Conservation (phyloP, 1,140 invertebrate genomes). For the Babylonia areolata region DNA sequence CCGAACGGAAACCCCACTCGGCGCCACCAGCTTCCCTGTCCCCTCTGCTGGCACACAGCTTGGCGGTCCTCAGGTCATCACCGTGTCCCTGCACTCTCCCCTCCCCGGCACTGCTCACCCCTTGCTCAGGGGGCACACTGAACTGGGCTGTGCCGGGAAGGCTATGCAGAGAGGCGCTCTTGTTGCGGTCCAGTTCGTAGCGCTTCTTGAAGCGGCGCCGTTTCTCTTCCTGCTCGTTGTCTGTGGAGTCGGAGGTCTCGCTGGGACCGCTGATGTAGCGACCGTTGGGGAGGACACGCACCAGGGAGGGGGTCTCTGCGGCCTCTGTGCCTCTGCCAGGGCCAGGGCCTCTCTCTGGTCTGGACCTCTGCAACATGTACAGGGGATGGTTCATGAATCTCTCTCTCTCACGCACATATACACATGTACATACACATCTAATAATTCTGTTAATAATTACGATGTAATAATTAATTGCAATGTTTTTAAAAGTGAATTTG, state of each 20-base stretch:
- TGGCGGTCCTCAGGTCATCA: not conserved
- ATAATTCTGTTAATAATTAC: no score
- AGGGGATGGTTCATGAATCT: not conserved
- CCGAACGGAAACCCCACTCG: not conserved
- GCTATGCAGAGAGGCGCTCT: conserved; percentile 63
- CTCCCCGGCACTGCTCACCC: not conserved
- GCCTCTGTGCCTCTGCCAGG: not conserved
- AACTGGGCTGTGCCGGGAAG: not conserved
- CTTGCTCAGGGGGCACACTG: not conserved
- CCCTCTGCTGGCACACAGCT: not conserved
- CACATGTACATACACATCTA: no score
- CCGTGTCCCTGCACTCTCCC: not conserved
- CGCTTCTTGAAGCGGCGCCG: conserved; percentile 55
- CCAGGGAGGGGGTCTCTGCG: conserved; percentile 33
- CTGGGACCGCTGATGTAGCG: conserved; percentile 30
- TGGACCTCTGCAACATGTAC: not conserved
- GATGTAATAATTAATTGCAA: no score
- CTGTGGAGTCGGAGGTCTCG: conserved; percentile 70
- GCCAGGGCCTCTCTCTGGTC: not conserved
- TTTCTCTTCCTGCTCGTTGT: conserved; percentile 61
- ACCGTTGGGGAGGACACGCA: conserved; percentile 26
- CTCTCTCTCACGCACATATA: not conserved
- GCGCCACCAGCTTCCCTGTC: not conserved
- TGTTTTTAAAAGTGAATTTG: no score
- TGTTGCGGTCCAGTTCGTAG: conserved; percentile 55